Evolutionary conservation across 2,888 invertebrate species (phyloP).

Genomic region (Tetranychus truncatus): DNA sequence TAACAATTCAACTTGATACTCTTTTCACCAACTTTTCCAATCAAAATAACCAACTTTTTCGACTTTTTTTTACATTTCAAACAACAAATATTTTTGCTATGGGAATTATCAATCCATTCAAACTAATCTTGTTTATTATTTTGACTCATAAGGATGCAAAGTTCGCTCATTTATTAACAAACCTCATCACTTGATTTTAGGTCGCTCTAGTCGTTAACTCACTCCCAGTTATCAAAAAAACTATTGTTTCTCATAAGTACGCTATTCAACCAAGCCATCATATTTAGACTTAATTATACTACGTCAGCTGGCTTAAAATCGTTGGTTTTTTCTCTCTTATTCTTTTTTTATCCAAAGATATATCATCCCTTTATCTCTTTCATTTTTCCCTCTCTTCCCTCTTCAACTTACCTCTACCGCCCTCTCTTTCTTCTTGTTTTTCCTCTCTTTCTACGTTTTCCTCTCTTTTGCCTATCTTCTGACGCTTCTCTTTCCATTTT

Average conservation of each 20-base stretch:
- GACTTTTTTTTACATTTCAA: neutral
- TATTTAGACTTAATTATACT: neutral
- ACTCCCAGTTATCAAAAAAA: neutral
- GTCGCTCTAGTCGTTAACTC: neutral
- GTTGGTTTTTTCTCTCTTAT: neutral
- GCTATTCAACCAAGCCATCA: neutral
- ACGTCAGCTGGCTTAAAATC: neutral
- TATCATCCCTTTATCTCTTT: neutral
- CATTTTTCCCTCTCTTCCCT: neutral
- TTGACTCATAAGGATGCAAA: no score
- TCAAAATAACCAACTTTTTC: no score
- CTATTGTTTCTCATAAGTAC: neutral
- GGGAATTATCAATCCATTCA: neutral
- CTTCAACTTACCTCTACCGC: neutral
- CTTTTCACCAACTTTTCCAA: neutral
- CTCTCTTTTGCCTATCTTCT: neutral
- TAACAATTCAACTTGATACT: neutral
- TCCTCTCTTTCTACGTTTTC: neutral
- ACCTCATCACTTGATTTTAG: neutral
- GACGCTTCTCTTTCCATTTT: neutral
- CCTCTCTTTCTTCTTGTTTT: neutral
- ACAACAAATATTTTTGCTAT: neutral
- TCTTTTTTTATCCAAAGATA: neutral
- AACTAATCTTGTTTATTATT: no score
- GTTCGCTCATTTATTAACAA: neutral